Evolutionary conservation across 2,888 invertebrate species (phyloP).

Genomic region (Ormia ochracea): DNA sequence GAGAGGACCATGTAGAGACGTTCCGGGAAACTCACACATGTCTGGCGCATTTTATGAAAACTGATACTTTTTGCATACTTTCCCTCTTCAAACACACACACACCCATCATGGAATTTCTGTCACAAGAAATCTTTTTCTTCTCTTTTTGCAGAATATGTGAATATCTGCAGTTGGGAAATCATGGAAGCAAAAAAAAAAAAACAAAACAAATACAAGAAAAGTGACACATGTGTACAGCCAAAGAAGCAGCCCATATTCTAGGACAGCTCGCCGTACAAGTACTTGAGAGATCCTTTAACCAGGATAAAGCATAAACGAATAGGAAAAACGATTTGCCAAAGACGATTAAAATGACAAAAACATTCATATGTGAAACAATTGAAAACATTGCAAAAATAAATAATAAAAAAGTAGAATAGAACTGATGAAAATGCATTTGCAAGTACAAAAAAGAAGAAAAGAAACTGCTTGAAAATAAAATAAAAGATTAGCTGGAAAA

Average conservation of each 20-base stretch:
- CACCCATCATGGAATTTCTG: constrained; percentile 46
- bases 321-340: constrained; percentile 42
- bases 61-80: constrained; percentile 47
- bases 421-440: constrained; percentile 17
- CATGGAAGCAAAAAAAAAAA: not conserved
- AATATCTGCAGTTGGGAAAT: constrained; percentile 35
- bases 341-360: constrained; percentile 61
- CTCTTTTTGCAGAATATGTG: constrained; percentile 7
- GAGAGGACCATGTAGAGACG: not conserved
- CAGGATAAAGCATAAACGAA: constrained; percentile 10
- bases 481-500: constrained; percentile 33
- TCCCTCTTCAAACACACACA: too few species aligned
- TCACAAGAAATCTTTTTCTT: constrained; percentile 26
- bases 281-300: constrained; percentile 32
- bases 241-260: not conserved
- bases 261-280: not conserved
- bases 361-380: constrained; percentile 35
- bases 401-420: not conserved
- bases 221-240: constrained; percentile 48
- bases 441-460: too few species aligned
- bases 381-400: constrained; percentile 3
- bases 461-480: not conserved
- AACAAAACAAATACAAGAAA: too few species aligned
- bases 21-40: constrained; percentile 35
- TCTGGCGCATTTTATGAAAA: constrained; percentile 24